Evolutionary conservation across 2,797 vertebrate genomes (phyloP), one percentile per base, ranked within the genome.

Genomic region (Apodemus agrarius): DNA sequence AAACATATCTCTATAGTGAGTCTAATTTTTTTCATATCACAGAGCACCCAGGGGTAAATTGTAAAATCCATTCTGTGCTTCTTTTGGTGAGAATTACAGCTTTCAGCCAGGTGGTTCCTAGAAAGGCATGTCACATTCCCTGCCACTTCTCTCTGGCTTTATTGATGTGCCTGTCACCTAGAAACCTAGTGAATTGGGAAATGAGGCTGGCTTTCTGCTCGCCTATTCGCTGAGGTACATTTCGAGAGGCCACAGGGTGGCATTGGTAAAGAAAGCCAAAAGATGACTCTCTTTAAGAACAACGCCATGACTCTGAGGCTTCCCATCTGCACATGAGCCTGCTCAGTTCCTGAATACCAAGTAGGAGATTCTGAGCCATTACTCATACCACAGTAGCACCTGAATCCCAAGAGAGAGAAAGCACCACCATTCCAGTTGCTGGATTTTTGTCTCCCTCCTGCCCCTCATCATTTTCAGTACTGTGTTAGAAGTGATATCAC

Each of bases 151-250:
- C 65, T 40, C 4, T 89, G 95, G 59, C 31, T 94, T 95, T 97
- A 95, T 88, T 93, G 94, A 96, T 96, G 86, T 94, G 54, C 59
- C 90, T 93, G 94, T 95, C 96, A 96, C 78, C 65, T 92, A 76
- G 94, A 94, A 97, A 93, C 46, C 49, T 67, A 89, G 83, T 21
- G 87, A 93, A 89, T 94, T 93, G 16, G 1, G 91, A 95, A 54
- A 95, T 34, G 54, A 85, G 84, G 63, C 86, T 65, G 85, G 21
- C 72, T 93, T 88, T 87, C 89, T 96, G 87, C 75, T 84, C 54
- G 82, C 65, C 76, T 95, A 94, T 96, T 89, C 86, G 81, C 78
- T 4, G 65, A 81, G 79, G 78, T 84, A 43, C 76, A 31, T 96
- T 93, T 94, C 46, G n/a, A 76, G 75, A 93, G 92, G 84, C 90